A percentile compares a stretch with the other conserved stretches of the same genome.
These are phyloP conservation scores for Achatina immaculata DNA, from an alignment of 1,140 invertebrate genomes.

Conservation along the genomic window DNA sequence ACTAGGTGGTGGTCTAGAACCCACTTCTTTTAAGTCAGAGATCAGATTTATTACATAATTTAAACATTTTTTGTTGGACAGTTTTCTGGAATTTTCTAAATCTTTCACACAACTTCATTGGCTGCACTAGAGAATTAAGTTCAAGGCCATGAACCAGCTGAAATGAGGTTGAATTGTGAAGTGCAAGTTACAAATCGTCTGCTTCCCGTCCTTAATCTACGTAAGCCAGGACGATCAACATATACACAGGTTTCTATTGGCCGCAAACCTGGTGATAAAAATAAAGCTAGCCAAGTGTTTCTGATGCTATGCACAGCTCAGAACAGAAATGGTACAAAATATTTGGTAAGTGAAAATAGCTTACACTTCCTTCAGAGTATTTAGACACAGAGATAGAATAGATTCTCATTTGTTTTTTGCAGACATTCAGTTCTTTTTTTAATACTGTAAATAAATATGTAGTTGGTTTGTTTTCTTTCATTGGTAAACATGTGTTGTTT, in stretches of 20 bases:
- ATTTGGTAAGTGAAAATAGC: conserved; percentile 12
- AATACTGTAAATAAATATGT: neutral
- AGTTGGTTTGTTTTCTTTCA: no score
- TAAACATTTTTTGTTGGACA: no score
- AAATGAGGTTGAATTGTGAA: conserved; percentile 21
- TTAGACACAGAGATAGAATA: neutral
- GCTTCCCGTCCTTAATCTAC: neutral
- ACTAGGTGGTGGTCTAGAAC: neutral
- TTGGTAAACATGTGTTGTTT: no score
- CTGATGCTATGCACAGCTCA: conserved; percentile 25
- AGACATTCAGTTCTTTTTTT: neutral
- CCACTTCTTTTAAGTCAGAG: no score
- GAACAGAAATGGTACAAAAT: conserved; percentile 27
- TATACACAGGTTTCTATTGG: conserved; percentile 26
- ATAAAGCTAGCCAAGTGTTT: conserved; percentile 12
- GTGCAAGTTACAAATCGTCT: neutral
- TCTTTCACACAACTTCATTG: neutral
- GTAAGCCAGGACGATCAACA: conserved; percentile 2
- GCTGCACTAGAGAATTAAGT: neutral
- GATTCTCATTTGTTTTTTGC: neutral
- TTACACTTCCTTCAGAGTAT: neutral
- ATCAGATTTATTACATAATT: no score
- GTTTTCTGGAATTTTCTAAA: neutral
- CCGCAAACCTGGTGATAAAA: neutral
- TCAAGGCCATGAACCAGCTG: no score